Evolutionary conservation across 1,140 invertebrate genomes (phyloP), one percentile per base, ranked within the genome.

Genomic region (Hylyphantes graminicola): DNA sequence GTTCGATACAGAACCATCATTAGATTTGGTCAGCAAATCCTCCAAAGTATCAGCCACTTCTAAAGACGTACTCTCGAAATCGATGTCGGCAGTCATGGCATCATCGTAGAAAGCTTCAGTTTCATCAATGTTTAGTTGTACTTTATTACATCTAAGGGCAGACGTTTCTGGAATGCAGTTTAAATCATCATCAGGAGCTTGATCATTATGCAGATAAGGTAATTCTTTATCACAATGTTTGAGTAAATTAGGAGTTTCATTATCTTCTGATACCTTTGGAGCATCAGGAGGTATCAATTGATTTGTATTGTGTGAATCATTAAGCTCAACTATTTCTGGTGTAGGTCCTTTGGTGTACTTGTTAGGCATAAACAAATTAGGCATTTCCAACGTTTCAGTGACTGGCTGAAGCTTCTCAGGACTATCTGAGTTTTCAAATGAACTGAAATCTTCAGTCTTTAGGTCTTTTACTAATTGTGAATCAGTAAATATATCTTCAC

Each of bases 231-330:
- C 9, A 55, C 4, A 8, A 57, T 17, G 48, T 57, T 74, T 53
- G n/a, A 74, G 72, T 21, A 74, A 74, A 74, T 21, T 74, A 21
- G 55, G 53, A 21, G 72, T 74, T 53, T 2, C 15, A 64, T 76
- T 76, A 17, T 19, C 74, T 59, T n/a, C 35, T 10, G 17, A 13
- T 48, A 19, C 53, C 19, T 48, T 19, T 6, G 15, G 4, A 50
- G 15, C 48, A 15, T 70, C 13, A 7, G 7, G 15, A 70, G 5
- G 19, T 19, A 53, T 21, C 48, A 48, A 70, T 17, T 53, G 68
- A 70, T 11, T 15, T 51, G 9, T 51, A 70, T 10, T 51, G 4
- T 9, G 15, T 13, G 50, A 53, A 19, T 15, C 19, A 17, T 17
- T n/a, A 8, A 17, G 54, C 51, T 54, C 35, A 70, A 54, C 9